Percentiles rank a stretch among this genome's conserved stretches.
Conservation (phyloP, 2,888 invertebrate genomes). For the Hydroisotoma schaefferi region DNA sequence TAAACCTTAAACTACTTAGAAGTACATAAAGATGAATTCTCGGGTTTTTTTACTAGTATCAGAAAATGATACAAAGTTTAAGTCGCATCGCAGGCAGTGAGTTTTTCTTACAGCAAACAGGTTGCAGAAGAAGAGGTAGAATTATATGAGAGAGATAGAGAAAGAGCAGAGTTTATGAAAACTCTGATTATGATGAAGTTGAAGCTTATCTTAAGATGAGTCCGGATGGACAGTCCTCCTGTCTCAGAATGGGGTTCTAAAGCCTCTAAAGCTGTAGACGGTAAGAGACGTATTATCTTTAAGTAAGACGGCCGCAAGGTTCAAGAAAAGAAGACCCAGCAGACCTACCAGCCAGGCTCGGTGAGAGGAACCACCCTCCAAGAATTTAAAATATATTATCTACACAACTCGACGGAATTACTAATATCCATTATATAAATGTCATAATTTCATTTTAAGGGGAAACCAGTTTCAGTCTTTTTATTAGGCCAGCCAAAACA, state of each 20-base stretch:
- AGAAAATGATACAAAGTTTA: too few relatives aligned
- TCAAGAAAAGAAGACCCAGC: slow-evolving; percentile 4
- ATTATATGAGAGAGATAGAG: neutral
- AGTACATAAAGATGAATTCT: too few relatives aligned
- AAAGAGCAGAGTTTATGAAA: slow-evolving; percentile 9
- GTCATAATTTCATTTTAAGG: slow-evolving; percentile 15
- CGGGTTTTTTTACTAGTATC: too few relatives aligned
- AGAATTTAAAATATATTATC: slow-evolving; percentile 8
- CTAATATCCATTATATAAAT: slow-evolving; percentile 18
- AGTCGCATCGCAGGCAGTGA: too few relatives aligned
- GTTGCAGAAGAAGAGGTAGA: too few relatives aligned
- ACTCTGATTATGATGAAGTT: slow-evolving; percentile 1
- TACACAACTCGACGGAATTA: neutral
- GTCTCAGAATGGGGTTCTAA: neutral
- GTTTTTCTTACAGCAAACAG: too few relatives aligned
- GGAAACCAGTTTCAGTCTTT: slow-evolving; percentile 9
- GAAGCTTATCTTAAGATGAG: neutral
- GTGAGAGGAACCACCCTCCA: slow-evolving; percentile 13
- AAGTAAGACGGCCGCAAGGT: neutral
- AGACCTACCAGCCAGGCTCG: slow-evolving; percentile 16
- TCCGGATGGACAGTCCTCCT: neutral
- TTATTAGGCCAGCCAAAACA: too few relatives aligned
- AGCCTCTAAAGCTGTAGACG: neutral
- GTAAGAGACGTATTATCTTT: neutral
- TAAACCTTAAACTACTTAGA: too few relatives aligned